Conservation (phyloP, 2,797 vertebrate species). For the Brachyrhaphis roseni region DNA sequence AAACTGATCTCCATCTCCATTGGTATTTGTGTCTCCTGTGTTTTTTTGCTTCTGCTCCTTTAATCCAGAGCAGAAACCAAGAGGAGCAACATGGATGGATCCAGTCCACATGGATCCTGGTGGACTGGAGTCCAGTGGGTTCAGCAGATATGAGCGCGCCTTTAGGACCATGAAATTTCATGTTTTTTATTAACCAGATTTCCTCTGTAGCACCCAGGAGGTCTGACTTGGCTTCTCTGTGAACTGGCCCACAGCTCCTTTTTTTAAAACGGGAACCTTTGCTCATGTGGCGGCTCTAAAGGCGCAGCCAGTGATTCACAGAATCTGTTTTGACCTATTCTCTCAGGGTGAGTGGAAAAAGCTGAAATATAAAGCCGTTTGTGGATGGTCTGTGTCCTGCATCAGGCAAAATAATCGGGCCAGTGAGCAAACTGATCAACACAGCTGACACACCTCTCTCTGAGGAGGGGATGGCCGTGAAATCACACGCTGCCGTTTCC, state of each 20-base stretch:
- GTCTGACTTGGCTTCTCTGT: not conserved
- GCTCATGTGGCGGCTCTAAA: not conserved
- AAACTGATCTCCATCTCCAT: not conserved
- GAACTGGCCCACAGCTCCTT: not conserved
- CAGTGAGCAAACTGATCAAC: slow-evolving; percentile 12
- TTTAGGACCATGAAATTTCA: not conserved
- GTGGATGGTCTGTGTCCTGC: slow-evolving; percentile 3
- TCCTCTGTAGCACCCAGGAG: not conserved
- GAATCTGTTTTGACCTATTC: not conserved
- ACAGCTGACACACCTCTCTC: slow-evolving; percentile 40
- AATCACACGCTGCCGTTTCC: slow-evolving; percentile 30
- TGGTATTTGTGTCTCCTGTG: not conserved
- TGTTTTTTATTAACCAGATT: not conserved
- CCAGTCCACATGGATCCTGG: not conserved
- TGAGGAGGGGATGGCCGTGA: slow-evolving; percentile 12
- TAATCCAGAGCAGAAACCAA: not conserved
- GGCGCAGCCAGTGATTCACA: not conserved
- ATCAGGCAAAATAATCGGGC: slow-evolving; percentile 7
- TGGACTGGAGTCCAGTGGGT: not conserved
- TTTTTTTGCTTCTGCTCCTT: not conserved
- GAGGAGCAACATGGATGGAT: not conserved
- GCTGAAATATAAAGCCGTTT: not conserved
- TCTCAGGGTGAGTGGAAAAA: not conserved
- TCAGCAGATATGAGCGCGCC: not conserved
- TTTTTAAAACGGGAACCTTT: not conserved